Evolutionary conservation across 2,888 invertebrate genomes (phyloP).

Genomic region (Erebia aethiops): DNA sequence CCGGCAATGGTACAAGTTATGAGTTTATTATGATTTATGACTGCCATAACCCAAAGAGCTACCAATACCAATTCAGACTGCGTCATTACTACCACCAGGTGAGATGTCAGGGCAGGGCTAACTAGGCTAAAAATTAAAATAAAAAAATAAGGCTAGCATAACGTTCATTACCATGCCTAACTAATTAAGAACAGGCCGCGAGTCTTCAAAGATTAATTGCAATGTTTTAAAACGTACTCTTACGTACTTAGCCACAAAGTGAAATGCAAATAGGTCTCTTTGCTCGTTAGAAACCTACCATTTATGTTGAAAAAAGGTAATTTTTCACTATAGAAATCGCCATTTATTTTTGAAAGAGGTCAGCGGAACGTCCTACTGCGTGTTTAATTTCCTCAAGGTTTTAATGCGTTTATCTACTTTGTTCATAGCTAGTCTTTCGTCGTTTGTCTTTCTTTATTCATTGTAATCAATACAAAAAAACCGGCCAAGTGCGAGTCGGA

Average conservation of each 20-base stretch:
- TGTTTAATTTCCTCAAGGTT: constrained; percentile 12
- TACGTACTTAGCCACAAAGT: constrained; percentile 22
- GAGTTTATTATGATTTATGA: too few relatives aligned
- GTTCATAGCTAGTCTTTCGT: too few relatives aligned
- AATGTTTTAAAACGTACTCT: constrained; percentile 27
- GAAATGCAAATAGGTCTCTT: constrained; percentile 30
- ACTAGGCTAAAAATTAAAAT: neutral
- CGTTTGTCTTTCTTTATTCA: too few relatives aligned
- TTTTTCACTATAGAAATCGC: constrained; percentile 25
- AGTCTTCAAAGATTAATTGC: constrained; percentile 32
- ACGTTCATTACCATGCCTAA: constrained; percentile 13
- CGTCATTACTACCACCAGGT: too few relatives aligned
- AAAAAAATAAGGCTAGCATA: neutral
- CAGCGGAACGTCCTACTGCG: constrained; percentile 10
- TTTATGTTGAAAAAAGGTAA: constrained; percentile 22
- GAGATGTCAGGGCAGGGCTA: too few relatives aligned
- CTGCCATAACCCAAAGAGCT: too few relatives aligned
- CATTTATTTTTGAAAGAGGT: constrained; percentile 17
- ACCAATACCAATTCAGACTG: too few relatives aligned
- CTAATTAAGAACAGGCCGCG: constrained; percentile 33
- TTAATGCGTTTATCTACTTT: neutral
- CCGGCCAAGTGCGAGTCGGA: too few relatives aligned
- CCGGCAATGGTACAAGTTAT: too few relatives aligned
- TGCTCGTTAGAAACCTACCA: constrained; percentile 30
- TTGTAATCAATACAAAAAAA: too few relatives aligned